These are phyloP conservation scores for Drosophila vallismaia DNA, from an alignment of 2,888 invertebrate genomes.

Conservation along the genomic window DNA sequence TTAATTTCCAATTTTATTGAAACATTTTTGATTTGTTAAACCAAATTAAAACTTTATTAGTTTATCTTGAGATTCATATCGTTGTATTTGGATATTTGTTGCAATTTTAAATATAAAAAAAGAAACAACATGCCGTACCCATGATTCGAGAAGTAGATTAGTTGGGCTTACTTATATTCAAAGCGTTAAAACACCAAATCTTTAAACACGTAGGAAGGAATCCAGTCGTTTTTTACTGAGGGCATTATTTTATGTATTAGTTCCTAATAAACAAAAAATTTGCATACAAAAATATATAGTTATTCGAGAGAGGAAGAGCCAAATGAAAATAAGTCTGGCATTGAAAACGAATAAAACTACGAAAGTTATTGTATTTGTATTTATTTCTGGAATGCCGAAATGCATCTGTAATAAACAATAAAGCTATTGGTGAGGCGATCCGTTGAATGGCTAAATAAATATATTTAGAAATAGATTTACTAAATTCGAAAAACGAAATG, in stretches of 20 bases:
- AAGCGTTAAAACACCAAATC: constrained; percentile 1
- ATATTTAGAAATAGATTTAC: constrained; percentile 59
- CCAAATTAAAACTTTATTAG: no score
- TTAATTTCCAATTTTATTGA: not conserved
- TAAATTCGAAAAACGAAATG: constrained; percentile 41
- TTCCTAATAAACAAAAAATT: constrained; percentile 60
- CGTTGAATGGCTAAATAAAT: constrained; percentile 50
- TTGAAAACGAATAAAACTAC: constrained; percentile 38
- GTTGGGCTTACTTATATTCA: not conserved
- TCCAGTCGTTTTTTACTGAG: constrained; percentile 22
- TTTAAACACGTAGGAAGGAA: not conserved
- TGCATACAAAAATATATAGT: constrained; percentile 48
- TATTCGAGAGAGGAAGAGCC: constrained; percentile 3
- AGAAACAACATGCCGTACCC: no score
- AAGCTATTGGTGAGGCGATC: constrained; percentile 35
- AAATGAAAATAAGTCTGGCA: constrained; percentile 12
- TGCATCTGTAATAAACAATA: constrained; percentile 71
- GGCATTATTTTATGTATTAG: constrained; percentile 73
- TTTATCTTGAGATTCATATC: no score
- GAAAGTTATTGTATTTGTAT: constrained; percentile 61
- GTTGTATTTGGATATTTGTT: no score
- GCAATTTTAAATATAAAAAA: no score
- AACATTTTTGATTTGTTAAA: not conserved
- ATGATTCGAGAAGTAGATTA: not conserved
- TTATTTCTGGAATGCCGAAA: constrained; percentile 58